Evolutionary conservation across 2,113 vertebrate species (phyloP), one percentile per base, ranked within the genome.

Genomic region (Chaenocephalus aceratus): DNA sequence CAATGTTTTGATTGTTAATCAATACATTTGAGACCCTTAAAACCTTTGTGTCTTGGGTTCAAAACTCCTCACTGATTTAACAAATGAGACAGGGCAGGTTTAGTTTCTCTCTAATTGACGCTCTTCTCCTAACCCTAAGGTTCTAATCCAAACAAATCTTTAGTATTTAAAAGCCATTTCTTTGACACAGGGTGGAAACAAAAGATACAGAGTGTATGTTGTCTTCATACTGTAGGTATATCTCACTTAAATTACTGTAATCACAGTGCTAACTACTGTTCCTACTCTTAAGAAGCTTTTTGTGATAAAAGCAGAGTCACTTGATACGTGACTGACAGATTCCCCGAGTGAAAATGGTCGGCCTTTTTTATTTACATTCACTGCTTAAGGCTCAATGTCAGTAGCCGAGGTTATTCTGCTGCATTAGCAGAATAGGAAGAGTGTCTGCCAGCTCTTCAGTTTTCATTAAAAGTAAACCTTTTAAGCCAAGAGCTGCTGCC

Each of bases 391-490:
- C 80, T 91, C 82, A 72, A 72, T 87, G 91, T 91, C 86, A 90
- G 87, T 81, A 80, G 68, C 86, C 11, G 76, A 82, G 78, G 74
- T 79, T 71, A 82, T 93, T 91, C 77, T 91, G 87, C 92, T 89
- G 90, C 83, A 80, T 87, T 82, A 86, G 93, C 90, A 89, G 83
- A 92, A 92, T 79, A 63, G 73, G 62, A 70, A 60, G 82, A 64
- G 71, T 79, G 86, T 80, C 77, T 89, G 88, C 87, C 90, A 92
- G 88, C 87, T 90, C 79, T 89, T 87, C 91, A 90, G 52, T 86
- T 92, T 93, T 91, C 88, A 91, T 92, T 92, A 89, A 89, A 88
- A 87, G 88, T 83, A 89, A 92, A 87, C 79, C 73, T 87, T 86
- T 88, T 90, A 86, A 75, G 89, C 89, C 89, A 88, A 90, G 75